Base-by-base conservation (phyloP, 2,888 invertebrate genomes). In the Tuta absoluta region DNA sequence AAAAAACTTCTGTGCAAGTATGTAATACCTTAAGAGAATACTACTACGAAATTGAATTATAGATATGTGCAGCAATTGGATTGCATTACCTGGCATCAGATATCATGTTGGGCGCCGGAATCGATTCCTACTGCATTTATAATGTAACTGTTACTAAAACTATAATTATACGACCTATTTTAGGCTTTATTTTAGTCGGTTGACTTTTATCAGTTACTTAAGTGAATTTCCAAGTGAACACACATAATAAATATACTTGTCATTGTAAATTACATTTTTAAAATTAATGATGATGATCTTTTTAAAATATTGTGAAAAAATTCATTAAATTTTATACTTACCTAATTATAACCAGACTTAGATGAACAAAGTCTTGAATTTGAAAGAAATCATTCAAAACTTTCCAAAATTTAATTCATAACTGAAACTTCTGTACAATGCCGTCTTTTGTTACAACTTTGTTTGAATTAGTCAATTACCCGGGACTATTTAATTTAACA, bases 391-490 rank as follows among this genome's bases (percentile, higher is more conserved):
- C 56, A 10, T 56, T 33, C 33, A 56, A 56, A 56, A n/a, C 28
- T 56, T 17, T 56, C 0, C 21, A 12, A 58, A 58, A 38, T 58
- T 58, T 58, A 38, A 38, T 58, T 58, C 58, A 58, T 38, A 58
- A 58, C 21, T 14, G 37, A 58, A 58, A 58, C 17, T 56, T 56
- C n/a, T 56, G n/a, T 8, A 56, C 58, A 58, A 58, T 58, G 58
- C 3, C n/a, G 45, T 28, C 49, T 49, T 59, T 61, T 61, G 61
- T 49, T 61, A 17, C 21, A 49, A 61, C 28, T 61, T 61, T n/a
- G 24, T 61, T 49, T 49, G 49, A 61, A 49, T 61, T 61, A 49
- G 28, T 61, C 49, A 61, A 61, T 61, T 61, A 61, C 49, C 24
- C 17, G 33, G 21, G 23, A 14, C 23, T 49, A 49, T 60, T 60